Conservation (phyloP, 2,797 vertebrate species). For the Falco novaeseelandiae region DNA sequence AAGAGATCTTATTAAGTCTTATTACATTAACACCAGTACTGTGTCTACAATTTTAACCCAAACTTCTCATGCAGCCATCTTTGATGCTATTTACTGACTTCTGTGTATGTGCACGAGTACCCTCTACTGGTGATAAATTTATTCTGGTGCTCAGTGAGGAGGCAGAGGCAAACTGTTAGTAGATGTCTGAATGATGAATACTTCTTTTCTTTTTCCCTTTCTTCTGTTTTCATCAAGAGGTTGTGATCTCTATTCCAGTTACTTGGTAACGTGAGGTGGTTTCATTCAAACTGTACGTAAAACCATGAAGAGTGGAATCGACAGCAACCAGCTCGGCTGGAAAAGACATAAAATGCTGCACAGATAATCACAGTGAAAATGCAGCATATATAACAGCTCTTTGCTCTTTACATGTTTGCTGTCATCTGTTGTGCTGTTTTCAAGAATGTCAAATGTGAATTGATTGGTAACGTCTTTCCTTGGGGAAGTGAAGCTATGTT, state of each 20-base stretch:
- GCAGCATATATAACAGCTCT: conserved; percentile 11
- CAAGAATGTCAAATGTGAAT: conserved; percentile 21
- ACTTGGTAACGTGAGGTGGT: neutral
- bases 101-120: neutral
- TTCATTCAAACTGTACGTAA: neutral
- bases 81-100: neutral
- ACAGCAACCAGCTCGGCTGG: conserved; percentile 4
- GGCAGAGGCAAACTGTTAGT: neutral
- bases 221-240: neutral
- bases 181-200: neutral
- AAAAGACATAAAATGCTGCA: conserved; percentile 42
- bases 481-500: neutral
- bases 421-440: conserved; percentile 20
- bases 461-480: conserved; percentile 39
- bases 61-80: conserved; percentile 24
- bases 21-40: neutral
- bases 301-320: neutral
- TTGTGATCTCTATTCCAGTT: neutral
- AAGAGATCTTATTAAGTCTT: neutral
- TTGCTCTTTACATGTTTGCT: conserved; percentile 36
- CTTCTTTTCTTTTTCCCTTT: neutral
- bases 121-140: conserved; percentile 52
- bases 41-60: neutral
- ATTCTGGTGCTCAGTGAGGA: neutral
- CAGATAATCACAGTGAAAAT: conserved; percentile 22